Base-by-base conservation (phyloP, 2,113 vertebrate species). In the Brachypodius melanocephalos region DNA sequence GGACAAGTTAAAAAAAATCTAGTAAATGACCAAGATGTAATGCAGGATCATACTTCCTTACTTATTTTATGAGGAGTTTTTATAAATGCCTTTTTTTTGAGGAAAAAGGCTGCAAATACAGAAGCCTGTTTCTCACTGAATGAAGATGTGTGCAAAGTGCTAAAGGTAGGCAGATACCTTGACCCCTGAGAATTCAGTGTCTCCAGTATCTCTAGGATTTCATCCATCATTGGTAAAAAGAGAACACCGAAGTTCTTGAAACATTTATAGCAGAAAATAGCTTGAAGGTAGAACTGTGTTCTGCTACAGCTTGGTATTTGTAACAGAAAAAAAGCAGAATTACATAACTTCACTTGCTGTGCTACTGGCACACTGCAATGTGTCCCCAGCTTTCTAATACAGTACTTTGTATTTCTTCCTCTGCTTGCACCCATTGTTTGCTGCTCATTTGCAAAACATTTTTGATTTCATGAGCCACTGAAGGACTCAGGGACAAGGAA, bases 171-270 rank as follows among this genome's bases (percentile, higher is more conserved):
- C 4, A 34, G 5, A 45, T 59, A 83, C 65, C 28, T 43, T 19
- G 38, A 51, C 3, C 20, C 10, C 22, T 58, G 31, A 79, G 31
- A 93, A 89, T 58, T 51, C 42, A 84, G 21, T 45, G 21, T 57
- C 34, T 80, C 21, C 13, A 26, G 1, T 61, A 36, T 55, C 24
- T 86, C 26, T 51, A 63, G 38, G 32, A 52, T 51, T 82, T 74
- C 0, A 1, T 28, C 4, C 0, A 1, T 69, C 2, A 2, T 12
- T 74, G 28, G 6, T 32, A n/a, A 51, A 38, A 71, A 12, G 22
- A 11, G 38, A 55, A 5, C 18, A 49, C 21, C 24, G 31, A 28
- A 68, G 21, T 28, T 80, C 26, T 86, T 77, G 34, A 78, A 62
- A 74, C 9, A 1, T 49, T 74, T 66, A 66, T 34, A 38, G 81